Evolutionary conservation across 2,113 vertebrate species (phyloP).

Genomic region (Trogon melanurus): DNA sequence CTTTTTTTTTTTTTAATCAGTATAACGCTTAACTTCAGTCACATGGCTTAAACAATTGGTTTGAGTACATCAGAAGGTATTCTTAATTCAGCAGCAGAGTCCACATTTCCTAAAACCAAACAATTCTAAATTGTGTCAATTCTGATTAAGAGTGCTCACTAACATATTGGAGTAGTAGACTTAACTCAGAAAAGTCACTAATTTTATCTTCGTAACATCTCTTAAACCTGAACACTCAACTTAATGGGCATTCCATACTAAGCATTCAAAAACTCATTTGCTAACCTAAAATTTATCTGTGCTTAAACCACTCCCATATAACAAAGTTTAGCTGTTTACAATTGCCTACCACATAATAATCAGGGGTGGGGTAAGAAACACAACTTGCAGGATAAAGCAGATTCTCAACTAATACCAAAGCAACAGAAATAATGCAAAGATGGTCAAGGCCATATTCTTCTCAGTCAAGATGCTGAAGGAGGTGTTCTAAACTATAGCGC

Average conservation of each 20-base stretch:
- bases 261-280: background rate
- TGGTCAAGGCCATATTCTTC: background rate
- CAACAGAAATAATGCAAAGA: background rate
- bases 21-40: background rate
- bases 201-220: background rate
- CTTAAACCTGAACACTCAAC: background rate
- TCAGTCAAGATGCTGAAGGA: background rate
- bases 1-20: background rate
- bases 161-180: accelerated
- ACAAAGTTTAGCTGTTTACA: background rate
- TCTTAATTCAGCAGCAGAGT: background rate
- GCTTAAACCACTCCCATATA: background rate
- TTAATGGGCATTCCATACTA: accelerated
- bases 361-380: background rate
- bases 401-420: background rate
- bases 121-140: background rate
- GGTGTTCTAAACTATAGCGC: background rate
- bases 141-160: background rate
- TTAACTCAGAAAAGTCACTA: background rate
- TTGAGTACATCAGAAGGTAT: background rate
- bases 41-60: background rate
- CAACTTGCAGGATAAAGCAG: background rate
- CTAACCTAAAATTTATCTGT: accelerated
- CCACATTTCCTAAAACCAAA: background rate
- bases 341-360: background rate